Percentiles rank a stretch among this genome's conserved stretches.
These are phyloP conservation scores for Temnothorax rugatulus DNA, from an alignment of 2,888 invertebrate species.

Conservation along the genomic window DNA sequence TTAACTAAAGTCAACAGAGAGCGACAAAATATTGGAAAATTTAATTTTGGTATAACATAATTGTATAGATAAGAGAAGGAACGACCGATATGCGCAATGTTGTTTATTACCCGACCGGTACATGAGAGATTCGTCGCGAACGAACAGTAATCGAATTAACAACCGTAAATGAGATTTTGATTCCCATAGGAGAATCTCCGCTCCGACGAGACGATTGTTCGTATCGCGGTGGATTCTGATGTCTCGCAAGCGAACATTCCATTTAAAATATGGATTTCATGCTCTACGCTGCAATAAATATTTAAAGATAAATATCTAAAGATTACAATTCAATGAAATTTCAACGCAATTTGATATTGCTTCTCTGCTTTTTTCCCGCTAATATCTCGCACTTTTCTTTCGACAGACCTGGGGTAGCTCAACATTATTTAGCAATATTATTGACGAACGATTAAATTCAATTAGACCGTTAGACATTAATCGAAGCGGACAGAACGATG, in stretches of 20 bases:
- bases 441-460: constrained; percentile 22
- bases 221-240: neutral
- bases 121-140: constrained; percentile 1
- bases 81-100: neutral
- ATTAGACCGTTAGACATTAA: constrained; percentile 22
- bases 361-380: neutral
- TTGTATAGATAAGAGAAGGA: neutral
- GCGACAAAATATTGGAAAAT: neutral
- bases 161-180: constrained; percentile 25
- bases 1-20: neutral
- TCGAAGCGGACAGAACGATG: constrained; percentile 12
- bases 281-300: neutral
- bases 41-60: constrained; percentile 7
- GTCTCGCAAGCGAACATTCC: neutral
- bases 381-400: neutral
- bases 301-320: neutral
- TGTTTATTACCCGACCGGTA: neutral
- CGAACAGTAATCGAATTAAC: constrained; percentile 34
- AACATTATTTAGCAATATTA: neutral
- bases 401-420: neutral
- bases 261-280: neutral
- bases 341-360: neutral
- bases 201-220: neutral
- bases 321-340: neutral
- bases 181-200: constrained; percentile 4